phyloP scores from a whole-genome alignment of 2,797 vertebrate genomes.

The Enteromius unitaeniatus region DNA sequence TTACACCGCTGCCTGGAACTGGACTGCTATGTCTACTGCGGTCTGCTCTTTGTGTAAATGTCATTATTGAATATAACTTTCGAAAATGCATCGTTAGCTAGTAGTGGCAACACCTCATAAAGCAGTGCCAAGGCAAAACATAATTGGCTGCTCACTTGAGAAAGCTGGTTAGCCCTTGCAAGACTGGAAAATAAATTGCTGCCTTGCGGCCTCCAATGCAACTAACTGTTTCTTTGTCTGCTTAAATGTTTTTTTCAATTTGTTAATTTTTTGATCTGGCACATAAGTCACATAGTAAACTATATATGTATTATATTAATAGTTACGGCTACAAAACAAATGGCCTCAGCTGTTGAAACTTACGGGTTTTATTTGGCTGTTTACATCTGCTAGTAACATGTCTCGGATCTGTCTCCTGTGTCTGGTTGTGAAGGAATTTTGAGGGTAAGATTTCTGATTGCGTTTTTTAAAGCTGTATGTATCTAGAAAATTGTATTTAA shows the following conservation, averaged over 20 bases:
- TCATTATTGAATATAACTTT: slow-evolving; percentile 44
- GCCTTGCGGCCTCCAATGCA: slow-evolving; percentile 19
- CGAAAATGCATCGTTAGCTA: slow-evolving; percentile 36
- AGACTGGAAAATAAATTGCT: slow-evolving; percentile 53
- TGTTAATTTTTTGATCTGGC: background rate
- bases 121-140: slow-evolving; percentile 62
- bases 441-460: background rate
- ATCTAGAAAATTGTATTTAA: background rate
- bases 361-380: background rate
- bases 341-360: background rate
- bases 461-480: background rate
- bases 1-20: background rate
- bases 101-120: slow-evolving; percentile 45
- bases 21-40: slow-evolving; percentile 33
- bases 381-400: background rate
- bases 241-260: slow-evolving; percentile 27
- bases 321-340: slow-evolving; percentile 10
- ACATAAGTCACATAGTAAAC: background rate
- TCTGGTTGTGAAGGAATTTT: background rate
- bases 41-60: slow-evolving; percentile 42
- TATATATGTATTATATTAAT: background rate
- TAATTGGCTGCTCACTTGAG: slow-evolving; percentile 67
- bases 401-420: slow-evolving; percentile 1
- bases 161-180: slow-evolving; percentile 64
- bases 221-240: slow-evolving; percentile 28